phyloP scores from a whole-genome alignment of 2,113 vertebrate genomes.

The Pterocles burchelli region DNA sequence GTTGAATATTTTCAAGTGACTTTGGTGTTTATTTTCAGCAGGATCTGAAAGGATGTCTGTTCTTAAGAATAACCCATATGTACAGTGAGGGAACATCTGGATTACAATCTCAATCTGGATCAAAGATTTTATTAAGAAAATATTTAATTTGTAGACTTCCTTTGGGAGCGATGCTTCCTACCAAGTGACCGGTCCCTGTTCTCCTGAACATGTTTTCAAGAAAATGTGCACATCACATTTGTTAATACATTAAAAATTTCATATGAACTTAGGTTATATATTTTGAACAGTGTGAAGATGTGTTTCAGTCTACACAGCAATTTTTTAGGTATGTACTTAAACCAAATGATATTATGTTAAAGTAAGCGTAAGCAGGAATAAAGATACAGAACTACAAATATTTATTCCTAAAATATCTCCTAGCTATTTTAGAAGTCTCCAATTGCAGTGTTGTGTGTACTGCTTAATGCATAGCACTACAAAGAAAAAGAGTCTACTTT shows the following conservation, averaged over 20 bases:
- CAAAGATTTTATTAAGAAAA: neutral
- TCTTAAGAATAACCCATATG: neutral
- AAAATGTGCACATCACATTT: neutral
- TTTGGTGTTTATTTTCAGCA: neutral
- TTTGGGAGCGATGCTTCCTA: neutral
- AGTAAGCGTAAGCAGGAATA: neutral
- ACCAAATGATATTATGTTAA: neutral
- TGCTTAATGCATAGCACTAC: neutral
- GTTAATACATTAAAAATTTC: neutral
- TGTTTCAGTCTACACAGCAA: neutral
- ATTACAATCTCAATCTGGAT: neutral
- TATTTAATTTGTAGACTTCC: neutral
- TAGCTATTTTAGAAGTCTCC: neutral
- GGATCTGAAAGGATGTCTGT: neutral
- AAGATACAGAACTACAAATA: neutral
- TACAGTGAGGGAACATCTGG: neutral
- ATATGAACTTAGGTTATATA: neutral
- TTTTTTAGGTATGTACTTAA: neutral
- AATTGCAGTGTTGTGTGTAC: no score
- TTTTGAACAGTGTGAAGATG: neutral
- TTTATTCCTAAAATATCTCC: neutral
- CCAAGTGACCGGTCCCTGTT: neutral
- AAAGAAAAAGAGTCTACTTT: neutral
- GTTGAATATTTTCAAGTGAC: neutral
- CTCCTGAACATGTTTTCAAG: neutral